Base-by-base conservation (phyloP, 2,797 vertebrate species). In the Hephaestus fuliginosus region DNA sequence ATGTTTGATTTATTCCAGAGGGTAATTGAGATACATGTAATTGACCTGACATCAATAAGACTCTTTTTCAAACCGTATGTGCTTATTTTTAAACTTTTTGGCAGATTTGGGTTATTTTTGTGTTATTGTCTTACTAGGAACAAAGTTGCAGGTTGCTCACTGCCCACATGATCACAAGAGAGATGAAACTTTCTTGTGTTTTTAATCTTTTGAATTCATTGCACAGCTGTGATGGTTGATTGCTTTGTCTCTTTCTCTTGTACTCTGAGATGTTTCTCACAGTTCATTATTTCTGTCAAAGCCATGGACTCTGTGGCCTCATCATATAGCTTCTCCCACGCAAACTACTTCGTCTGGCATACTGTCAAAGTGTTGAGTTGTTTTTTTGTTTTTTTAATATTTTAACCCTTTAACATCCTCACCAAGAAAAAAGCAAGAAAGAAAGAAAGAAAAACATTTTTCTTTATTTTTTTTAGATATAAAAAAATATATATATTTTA, bases 271-370 rank as follows among this genome's bases (percentile, higher is more conserved):
- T 2, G 15, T 66, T 36, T 12, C 44, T 70, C 25, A 33, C 25
- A 44, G 67, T 62, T 65, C 4, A 64, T 83, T 68, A 43, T 63
- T 36, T 65, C 22, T 52, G 28, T 52, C 56, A 49, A 55, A 76
- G 13, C 39, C 20, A 17, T 2, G 3, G 18, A 69, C 49, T 28
- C 52, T 36, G n/a, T 73, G 53, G 69, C 57, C 36, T 62, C 28
- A 43, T 65, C 51, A 58, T 64, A 8, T 5, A 25, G 4, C 11
- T 2, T 64, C 22, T 33, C 17, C 52, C 49, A 61, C 41, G 56
- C 20, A 73, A 52, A 44, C 43, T 44, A 44, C 4, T 44, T 44
- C 4, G 43, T 44, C 2, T 12, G 13, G 11, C 4, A 13, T 44
- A 44, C 4, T 44, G 13, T 44, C 43, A 39, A 39, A 39, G 30